These are phyloP conservation scores for Nasonia oneida DNA, from an alignment of 2,888 invertebrate species.

Conservation along the genomic window DNA sequence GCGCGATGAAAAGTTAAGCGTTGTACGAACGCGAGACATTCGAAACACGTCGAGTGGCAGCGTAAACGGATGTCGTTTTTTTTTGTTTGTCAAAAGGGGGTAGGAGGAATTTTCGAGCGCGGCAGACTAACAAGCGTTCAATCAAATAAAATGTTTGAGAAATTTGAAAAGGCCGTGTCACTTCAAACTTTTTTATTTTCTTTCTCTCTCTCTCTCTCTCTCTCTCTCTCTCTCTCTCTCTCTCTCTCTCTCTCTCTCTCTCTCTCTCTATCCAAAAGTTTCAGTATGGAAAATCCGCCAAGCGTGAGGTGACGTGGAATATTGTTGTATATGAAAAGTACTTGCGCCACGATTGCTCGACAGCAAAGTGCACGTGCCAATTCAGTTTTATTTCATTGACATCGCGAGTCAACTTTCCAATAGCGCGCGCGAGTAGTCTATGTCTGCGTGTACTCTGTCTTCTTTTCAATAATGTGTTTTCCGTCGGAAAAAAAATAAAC, in stretches of 20 bases:
- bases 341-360: background rate
- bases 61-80: background rate
- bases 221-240: too few species aligned
- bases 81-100: background rate
- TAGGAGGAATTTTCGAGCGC: background rate
- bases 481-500: background rate
- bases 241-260: background rate
- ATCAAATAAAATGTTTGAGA: background rate
- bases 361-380: slow-evolving; percentile 22
- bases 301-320: background rate
- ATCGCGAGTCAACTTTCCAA: background rate
- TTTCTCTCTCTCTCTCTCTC: background rate
- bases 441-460: background rate
- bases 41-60: background rate
- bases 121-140: background rate
- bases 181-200: background rate
- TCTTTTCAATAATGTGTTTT: background rate
- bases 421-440: background rate
- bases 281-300: background rate
- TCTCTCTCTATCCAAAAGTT: background rate
- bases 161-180: background rate
- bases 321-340: slow-evolving; percentile 6
- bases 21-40: background rate
- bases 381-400: background rate
- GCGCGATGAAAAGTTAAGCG: too few species aligned